phyloP scores from a whole-genome alignment of 2,797 vertebrate species.

The Micropoecilia bifurca region DNA sequence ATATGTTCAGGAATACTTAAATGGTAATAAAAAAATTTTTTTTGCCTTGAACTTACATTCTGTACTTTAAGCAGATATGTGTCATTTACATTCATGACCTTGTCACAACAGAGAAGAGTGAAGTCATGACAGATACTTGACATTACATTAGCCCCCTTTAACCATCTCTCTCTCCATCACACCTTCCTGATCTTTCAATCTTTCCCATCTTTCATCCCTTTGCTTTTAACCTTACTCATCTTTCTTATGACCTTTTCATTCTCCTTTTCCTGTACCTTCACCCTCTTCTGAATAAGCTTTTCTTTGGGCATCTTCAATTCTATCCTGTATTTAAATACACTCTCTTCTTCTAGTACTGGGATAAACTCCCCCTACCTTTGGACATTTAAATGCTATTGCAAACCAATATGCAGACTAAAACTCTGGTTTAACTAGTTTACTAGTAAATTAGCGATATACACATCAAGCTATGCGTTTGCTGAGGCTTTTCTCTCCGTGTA shows the following conservation, averaged over 20 bases:
- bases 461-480: background rate
- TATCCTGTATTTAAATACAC: constrained; percentile 8
- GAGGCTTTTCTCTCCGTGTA: background rate
- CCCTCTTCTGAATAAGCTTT: constrained; percentile 44
- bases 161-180: constrained; percentile 64
- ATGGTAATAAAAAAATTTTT: constrained; percentile 24
- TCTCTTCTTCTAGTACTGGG: background rate
- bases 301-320: constrained; percentile 25
- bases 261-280: constrained; percentile 21
- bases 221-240: constrained; percentile 70
- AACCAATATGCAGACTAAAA: background rate
- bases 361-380: background rate
- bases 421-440: background rate
- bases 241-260: constrained; percentile 62
- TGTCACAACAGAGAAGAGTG: constrained; percentile 73
- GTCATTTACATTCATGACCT: constrained; percentile 78
- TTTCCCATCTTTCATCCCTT: constrained; percentile 41
- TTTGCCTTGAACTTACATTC: constrained; percentile 53
- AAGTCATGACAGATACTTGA: constrained; percentile 79
- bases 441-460: background rate
- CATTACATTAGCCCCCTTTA: constrained; percentile 77
- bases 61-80: constrained; percentile 58
- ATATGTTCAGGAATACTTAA: background rate
- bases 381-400: background rate
- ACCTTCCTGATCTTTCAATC: constrained; percentile 49